Evolutionary conservation across 2,888 invertebrate species (phyloP).

Genomic region (Keiferia lycopersicella): DNA sequence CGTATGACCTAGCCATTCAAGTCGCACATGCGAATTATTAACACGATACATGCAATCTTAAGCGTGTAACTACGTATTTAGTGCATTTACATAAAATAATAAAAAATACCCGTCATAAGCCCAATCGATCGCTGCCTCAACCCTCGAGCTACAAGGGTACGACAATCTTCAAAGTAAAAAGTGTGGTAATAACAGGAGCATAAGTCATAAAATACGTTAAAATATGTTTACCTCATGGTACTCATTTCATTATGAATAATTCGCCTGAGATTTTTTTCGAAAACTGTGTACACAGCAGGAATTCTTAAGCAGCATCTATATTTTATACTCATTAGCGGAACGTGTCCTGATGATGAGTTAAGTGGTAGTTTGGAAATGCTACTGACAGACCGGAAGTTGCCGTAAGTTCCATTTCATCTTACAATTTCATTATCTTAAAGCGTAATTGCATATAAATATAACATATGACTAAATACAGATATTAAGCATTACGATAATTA

Average conservation of each 20-base stretch:
- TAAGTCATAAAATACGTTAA: slow-evolving; percentile 67
- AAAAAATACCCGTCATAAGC: slow-evolving; percentile 72
- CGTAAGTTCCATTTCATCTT: background rate
- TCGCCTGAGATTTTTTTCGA: slow-evolving; percentile 67
- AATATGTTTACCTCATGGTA: slow-evolving; percentile 51
- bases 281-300: slow-evolving; percentile 71
- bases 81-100: slow-evolving; percentile 70
- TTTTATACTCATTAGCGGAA: slow-evolving; percentile 54
- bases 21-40: slow-evolving; percentile 33
- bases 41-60: slow-evolving; percentile 45
- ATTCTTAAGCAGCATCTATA: slow-evolving; percentile 62
- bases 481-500: background rate
- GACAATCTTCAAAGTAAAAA: slow-evolving; percentile 59
- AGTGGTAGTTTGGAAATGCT: slow-evolving; percentile 45
- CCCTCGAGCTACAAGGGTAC: slow-evolving; percentile 67
- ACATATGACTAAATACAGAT: background rate
- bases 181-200: slow-evolving; percentile 59
- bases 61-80: slow-evolving; percentile 61
- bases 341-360: slow-evolving; percentile 42
- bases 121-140: slow-evolving; percentile 64
- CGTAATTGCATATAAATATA: background rate
- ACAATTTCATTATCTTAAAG: background rate
- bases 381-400: slow-evolving; percentile 33
- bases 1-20: slow-evolving; percentile 27
- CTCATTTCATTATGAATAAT: slow-evolving; percentile 77